Conservation (phyloP, 92 coral and sea anemone species). For the Zoanthus sansibaricus region DNA sequence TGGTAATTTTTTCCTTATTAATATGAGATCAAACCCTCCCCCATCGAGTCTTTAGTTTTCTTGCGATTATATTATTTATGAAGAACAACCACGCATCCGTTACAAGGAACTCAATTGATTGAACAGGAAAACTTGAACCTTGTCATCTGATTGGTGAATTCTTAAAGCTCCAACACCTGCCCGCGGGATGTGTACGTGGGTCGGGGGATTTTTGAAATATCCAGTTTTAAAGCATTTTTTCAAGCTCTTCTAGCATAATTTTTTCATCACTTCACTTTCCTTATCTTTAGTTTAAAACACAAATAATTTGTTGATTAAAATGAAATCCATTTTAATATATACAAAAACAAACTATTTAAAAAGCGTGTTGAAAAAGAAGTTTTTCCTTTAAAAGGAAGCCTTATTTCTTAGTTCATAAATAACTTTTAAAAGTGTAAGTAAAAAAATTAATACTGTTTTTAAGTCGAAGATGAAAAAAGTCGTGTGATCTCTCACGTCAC, state of each 20-base stretch:
- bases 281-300: background rate
- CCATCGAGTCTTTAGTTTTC: conserved; percentile 4
- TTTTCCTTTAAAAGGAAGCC: background rate
- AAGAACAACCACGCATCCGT: conserved; percentile 42
- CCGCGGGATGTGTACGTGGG: background rate
- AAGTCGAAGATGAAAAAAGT: background rate
- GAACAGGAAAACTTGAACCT: conserved; percentile 22
- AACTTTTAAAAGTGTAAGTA: background rate
- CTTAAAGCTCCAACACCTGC: conserved; percentile 20
- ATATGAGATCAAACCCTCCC: conserved; percentile 30
- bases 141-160: conserved; percentile 36
- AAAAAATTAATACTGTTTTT: background rate
- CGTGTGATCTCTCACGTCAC: background rate
- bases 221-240: background rate
- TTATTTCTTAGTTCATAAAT: background rate
- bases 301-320: background rate
- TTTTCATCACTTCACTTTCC: background rate
- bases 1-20: conserved; percentile 23
- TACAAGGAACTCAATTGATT: conserved; percentile 26
- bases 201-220: background rate
- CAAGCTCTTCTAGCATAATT: background rate
- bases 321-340: background rate
- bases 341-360: no score
- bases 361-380: background rate
- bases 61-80: conserved; percentile 34